Evolutionary conservation across 1,140 invertebrate genomes (phyloP), one percentile per base, ranked within the genome.

Genomic region (Scaptomyza montana): DNA sequence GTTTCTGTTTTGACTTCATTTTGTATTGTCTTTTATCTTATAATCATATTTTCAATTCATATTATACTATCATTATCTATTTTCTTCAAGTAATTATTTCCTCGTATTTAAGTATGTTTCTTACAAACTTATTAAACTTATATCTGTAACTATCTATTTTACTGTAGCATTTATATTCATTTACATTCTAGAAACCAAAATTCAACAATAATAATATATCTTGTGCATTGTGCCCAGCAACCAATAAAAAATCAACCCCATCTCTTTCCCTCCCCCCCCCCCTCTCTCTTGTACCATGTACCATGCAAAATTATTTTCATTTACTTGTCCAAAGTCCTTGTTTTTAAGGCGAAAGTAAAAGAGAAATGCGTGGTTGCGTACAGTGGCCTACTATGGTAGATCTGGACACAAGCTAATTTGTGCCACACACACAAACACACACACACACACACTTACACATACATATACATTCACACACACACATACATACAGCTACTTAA

Each of bases 341-440:
- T 47, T 46, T 43, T 62, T 57, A 53, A 69, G 60, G 66, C 81
- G 66, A 82, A 80, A 74, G 72, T 68, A 60, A 65, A 65, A 54
- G 59, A 84, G 79, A 89, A 90, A 80, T 90, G 86, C 90, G 90
- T 91, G 87, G 87, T 90, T 91, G 86, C 90, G 90, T 91, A 91
- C 90, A 91, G 90, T 90, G 90, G 80, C 89, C 90, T 91, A 79
- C 90, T 91, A 91, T 91, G 90, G 90, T 91, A 91, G 90, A 91
- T 91, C 79, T 86, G 90, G 90, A 91, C 90, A 89, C 77, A 73
- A 33, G 51, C 56, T 71, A 51, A 36, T 53, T 57, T 68, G 65
- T 74, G 70, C 51, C 70, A 59, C 53, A 66, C 54, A 63, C 33
- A 72, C 9, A 45, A 68, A 67, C 46, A 77, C 25, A 49, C 25